Base-by-base conservation (phyloP, 1,140 invertebrate species). In the Coenobita brevimanus region DNA sequence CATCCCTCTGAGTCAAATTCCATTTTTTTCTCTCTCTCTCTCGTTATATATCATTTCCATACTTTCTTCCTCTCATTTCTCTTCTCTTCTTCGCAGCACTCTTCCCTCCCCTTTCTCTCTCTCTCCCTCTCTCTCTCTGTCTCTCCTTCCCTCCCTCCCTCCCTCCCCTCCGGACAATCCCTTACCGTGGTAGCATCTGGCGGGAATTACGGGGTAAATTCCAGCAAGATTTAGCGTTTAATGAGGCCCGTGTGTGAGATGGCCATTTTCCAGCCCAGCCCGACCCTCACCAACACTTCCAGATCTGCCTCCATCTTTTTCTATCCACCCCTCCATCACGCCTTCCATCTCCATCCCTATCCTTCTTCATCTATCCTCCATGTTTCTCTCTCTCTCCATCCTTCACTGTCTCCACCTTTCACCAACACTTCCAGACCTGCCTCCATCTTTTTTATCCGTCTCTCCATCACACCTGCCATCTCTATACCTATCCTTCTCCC, bases 161-260 rank as follows among this genome's bases (percentile, higher is more conserved):
- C 41, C 30, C 46, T 46, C 82, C 82, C n/a, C 71, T 13, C 24
- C n/a, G 10, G 46, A 50, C 46, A 50, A 50, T 50, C 46, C 46
- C 46, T 50, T 50, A 15, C 36, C 71, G 50, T 75, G 71, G 82
- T 78, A 85, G 82, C 82, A 85, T 85, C 82, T 85, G 82, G 82
- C 82, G 71, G 73, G 82, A 85, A 85, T 85, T 85, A 85, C 82
- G 36, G 82, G 82, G 71, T 85, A 85, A 85, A 85, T 85, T 85
- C 82, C 82, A 85, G 73, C 73, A 85, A 85, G 82, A 85, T 85
- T 85, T 85, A 85, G 71, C 82, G 82, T 85, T 85, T 85, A 85
- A 85, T 85, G 82, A 85, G 82, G 71, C 82, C 71, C 71, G 82
- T 76, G 71, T 85, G 82, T 85, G 82, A 85, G 82, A 85, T 78